phyloP scores from a whole-genome alignment of 2,113 vertebrate species.

The Alces alces region DNA sequence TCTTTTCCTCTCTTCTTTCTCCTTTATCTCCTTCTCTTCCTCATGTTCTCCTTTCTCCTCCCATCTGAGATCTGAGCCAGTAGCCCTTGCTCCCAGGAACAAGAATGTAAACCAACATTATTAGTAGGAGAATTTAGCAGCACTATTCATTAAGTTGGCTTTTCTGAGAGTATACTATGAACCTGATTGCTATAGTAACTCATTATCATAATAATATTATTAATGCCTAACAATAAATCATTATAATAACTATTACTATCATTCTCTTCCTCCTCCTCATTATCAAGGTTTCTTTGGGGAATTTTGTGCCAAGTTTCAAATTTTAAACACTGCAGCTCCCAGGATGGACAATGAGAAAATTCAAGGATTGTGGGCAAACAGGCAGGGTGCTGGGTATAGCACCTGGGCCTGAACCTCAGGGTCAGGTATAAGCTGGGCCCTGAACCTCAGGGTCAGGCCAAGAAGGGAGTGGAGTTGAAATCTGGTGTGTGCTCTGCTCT shows the following conservation, averaged over 20 bases:
- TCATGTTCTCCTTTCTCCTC: background rate
- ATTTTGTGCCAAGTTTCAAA: background rate
- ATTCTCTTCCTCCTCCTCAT: background rate
- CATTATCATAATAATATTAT: background rate
- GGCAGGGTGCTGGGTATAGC: background rate
- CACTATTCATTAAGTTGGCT: background rate
- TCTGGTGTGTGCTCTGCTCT: background rate
- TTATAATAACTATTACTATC: background rate
- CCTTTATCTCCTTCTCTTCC: background rate
- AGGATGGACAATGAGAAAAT: background rate
- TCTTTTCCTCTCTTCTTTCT: background rate
- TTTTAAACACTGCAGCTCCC: background rate
- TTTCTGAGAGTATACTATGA: constrained; percentile 11
- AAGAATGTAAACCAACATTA: constrained; percentile 5
- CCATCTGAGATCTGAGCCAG: background rate
- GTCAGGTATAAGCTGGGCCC: background rate
- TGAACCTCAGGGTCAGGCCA: background rate
- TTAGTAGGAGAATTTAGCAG: background rate
- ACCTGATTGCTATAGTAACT: background rate
- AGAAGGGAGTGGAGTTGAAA: background rate
- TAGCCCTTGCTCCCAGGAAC: background rate
- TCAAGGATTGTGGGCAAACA: background rate
- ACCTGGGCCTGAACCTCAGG: background rate
- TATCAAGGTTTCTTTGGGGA: constrained; percentile 11
- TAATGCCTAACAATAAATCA: constrained; percentile 16